A percentile compares a stretch with the other conserved stretches of the same genome.
Conservation (phyloP, 2,888 invertebrate species). For the Rhorus exstirpatorius region DNA sequence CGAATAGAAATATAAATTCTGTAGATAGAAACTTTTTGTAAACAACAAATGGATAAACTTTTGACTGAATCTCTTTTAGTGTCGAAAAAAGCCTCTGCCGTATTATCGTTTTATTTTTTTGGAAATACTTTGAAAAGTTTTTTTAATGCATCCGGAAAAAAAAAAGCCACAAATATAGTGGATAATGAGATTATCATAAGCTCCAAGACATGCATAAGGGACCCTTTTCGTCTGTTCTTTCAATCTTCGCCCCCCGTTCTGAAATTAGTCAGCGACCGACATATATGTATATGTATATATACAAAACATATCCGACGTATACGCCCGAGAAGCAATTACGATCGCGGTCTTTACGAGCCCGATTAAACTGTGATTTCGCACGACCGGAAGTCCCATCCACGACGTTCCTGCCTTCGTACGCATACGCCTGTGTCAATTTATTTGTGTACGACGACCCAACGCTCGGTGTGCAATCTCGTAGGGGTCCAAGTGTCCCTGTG, state of each 20-base stretch:
- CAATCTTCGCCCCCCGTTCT: conserved; percentile 36
- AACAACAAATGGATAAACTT: too few relatives aligned
- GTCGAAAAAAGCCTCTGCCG: too few relatives aligned
- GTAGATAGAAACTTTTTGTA: too few relatives aligned
- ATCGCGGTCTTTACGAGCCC: conserved; percentile 45
- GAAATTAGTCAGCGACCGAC: conserved; percentile 38
- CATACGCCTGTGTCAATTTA: conserved; percentile 34
- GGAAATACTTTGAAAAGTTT: too few relatives aligned
- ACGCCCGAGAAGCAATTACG: conserved; percentile 47
- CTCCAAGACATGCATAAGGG: conserved; percentile 32
- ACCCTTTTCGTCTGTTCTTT: conserved; percentile 9
- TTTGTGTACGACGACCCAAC: conserved; percentile 42
- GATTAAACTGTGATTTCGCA: conserved; percentile 55
- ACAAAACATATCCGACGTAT: conserved; percentile 25
- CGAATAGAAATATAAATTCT: too few relatives aligned
- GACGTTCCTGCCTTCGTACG: conserved; percentile 3
- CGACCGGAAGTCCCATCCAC: conserved; percentile 60
- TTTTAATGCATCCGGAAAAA: not conserved
- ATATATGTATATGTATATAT: conserved; percentile 3
- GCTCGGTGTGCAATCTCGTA: not conserved
- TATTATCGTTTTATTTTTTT: not conserved
- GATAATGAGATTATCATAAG: conserved; percentile 29
- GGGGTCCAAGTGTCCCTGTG: not conserved
- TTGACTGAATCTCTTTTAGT: too few relatives aligned
- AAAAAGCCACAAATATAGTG: not conserved